Evolutionary conservation across 2,888 invertebrate genomes (phyloP).

Genomic region (Metallyticus violacea): DNA sequence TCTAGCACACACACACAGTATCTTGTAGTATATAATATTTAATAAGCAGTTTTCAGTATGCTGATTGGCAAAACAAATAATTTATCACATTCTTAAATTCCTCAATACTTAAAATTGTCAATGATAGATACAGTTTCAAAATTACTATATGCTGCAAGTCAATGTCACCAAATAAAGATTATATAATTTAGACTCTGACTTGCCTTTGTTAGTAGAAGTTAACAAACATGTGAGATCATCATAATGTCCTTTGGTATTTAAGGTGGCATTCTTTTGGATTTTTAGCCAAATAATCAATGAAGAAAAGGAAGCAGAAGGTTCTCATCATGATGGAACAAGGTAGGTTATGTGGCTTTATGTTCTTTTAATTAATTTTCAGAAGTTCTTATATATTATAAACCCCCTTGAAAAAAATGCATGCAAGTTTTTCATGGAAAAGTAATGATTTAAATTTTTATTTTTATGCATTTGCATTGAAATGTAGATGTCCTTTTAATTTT

Average conservation of each 20-base stretch:
- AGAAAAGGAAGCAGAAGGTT: slow-evolving; percentile 56
- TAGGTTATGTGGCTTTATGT: slow-evolving; percentile 40
- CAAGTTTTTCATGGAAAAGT: background rate
- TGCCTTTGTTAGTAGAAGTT: background rate
- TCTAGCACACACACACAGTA: background rate
- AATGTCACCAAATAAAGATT: background rate
- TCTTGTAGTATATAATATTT: background rate
- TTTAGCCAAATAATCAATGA: slow-evolving; percentile 67
- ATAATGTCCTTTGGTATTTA: background rate
- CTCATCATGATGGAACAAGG: slow-evolving; percentile 55
- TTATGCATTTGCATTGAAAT: background rate
- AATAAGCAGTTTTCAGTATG: background rate
- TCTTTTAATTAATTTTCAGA: background rate
- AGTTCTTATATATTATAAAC: background rate
- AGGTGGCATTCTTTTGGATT: slow-evolving; percentile 36
- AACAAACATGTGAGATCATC: background rate
- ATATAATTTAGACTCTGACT: background rate
- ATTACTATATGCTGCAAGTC: background rate
- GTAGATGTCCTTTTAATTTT: background rate
- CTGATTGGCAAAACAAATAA: background rate
- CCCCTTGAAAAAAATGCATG: background rate
- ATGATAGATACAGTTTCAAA: background rate
- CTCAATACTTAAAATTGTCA: background rate
- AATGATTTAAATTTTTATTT: background rate
- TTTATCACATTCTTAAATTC: background rate